phyloP scores from a whole-genome alignment of 1,140 invertebrate genomes.

The Drosophila triauraria region DNA sequence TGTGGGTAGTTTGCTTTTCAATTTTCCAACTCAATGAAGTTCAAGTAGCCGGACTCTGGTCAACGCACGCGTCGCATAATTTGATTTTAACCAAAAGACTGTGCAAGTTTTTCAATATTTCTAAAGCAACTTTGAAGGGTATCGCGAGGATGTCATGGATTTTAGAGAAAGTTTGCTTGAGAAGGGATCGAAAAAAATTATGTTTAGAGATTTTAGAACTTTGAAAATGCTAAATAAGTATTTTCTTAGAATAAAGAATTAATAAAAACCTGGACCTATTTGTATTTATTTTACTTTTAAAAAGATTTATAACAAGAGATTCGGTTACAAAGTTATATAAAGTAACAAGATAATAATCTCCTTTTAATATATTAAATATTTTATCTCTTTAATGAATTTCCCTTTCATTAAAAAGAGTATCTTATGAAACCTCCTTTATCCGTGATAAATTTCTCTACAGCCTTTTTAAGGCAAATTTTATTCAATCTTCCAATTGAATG shows the following conservation, averaged over 20 bases:
- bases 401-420: background rate
- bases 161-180: background rate
- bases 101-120: slow-evolving; percentile 48
- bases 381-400: background rate
- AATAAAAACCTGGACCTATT: too few relatives aligned
- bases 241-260: background rate
- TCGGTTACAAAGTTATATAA: too few relatives aligned
- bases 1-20: slow-evolving; percentile 73
- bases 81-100: slow-evolving; percentile 55
- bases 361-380: background rate
- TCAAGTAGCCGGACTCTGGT: slow-evolving; percentile 61
- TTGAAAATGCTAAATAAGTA: background rate
- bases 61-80: slow-evolving; percentile 66
- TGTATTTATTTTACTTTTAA: too few relatives aligned
- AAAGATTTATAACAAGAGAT: too few relatives aligned
- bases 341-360: background rate
- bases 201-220: background rate
- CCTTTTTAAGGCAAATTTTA: slow-evolving; percentile 84
- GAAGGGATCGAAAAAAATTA: background rate
- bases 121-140: slow-evolving; percentile 38
- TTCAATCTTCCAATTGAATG: slow-evolving; percentile 85
- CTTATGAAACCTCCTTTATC: background rate
- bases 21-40: slow-evolving; percentile 84
- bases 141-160: background rate
- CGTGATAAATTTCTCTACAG: slow-evolving; percentile 30